Conservation (phyloP, 2,888 invertebrate genomes). For the Trachelus tabidus region DNA sequence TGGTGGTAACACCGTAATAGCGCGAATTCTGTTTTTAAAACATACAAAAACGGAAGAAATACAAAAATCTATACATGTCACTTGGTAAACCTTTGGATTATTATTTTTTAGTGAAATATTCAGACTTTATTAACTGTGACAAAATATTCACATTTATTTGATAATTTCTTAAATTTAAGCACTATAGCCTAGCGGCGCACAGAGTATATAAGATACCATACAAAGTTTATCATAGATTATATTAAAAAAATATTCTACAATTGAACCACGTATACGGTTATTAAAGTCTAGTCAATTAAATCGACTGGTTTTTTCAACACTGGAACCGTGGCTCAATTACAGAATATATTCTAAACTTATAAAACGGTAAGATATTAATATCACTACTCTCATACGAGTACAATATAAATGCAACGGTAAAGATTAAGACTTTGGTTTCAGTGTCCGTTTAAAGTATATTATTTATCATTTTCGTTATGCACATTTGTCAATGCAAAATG, state of each 20-base stretch:
- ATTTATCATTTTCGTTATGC: slow-evolving; percentile 5
- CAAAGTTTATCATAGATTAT: neutral
- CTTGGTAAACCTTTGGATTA: neutral
- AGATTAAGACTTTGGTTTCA: neutral
- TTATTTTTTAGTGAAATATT: neutral
- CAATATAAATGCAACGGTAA: neutral
- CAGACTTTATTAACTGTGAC: neutral
- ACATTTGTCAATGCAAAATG: slow-evolving; percentile 38
- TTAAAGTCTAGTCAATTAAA: too few relatives aligned
- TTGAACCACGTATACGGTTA: too few relatives aligned
- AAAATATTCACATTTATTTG: neutral
- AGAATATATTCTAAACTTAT: neutral
- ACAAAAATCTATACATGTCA: neutral
- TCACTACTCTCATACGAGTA: neutral
- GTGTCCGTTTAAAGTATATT: neutral
- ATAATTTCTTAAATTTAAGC: too few relatives aligned
- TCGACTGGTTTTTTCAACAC: too few relatives aligned
- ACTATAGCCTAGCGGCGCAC: neutral
- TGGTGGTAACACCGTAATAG: neutral
- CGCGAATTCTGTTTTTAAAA: neutral
- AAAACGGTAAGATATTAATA: neutral
- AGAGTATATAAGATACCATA: neutral
- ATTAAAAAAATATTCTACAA: too few relatives aligned
- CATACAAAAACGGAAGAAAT: neutral
- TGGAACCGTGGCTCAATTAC: too few relatives aligned